Conservation (phyloP, 1,140 invertebrate species). For the Lutraria rhynchaena region DNA sequence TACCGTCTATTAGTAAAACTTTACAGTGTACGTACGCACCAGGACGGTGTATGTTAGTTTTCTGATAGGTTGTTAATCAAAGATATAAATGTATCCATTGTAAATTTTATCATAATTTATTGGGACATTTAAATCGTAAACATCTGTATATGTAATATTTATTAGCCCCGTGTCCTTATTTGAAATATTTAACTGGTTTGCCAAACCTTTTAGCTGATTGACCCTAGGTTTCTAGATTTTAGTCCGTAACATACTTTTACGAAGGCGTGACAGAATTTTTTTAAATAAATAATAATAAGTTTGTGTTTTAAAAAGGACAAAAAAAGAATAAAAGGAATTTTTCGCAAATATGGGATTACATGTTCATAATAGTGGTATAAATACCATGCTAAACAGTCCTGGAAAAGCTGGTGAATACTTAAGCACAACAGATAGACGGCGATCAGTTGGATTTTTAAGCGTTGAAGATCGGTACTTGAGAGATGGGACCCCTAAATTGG, state of each 20-base stretch:
- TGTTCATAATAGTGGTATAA: background rate
- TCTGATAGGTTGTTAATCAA: too few relatives aligned
- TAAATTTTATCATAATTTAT: slow-evolving; percentile 27
- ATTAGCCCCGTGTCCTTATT: background rate
- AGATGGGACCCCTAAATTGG: background rate
- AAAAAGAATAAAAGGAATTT: background rate
- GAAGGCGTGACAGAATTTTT: background rate
- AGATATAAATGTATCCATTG: too few relatives aligned
- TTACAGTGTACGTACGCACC: too few relatives aligned
- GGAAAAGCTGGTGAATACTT: background rate
- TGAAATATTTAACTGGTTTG: background rate
- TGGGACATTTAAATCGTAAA: slow-evolving; percentile 30
- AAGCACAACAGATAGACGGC: background rate
- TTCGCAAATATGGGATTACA: slow-evolving; percentile 7
- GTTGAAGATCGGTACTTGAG: background rate
- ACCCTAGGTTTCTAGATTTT: background rate
- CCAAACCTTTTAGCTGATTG: background rate
- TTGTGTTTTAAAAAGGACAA: background rate
- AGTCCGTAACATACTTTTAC: background rate
- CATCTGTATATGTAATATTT: background rate
- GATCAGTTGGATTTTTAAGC: slow-evolving; percentile 10
- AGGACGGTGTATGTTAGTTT: too few relatives aligned
- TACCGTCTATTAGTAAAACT: too few relatives aligned
- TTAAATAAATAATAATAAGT: background rate
- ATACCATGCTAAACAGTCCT: background rate